Evolutionary conservation across 2,113 vertebrate species (phyloP), one percentile per base, ranked within the genome.

Genomic region (Bolborhynchus lineola): DNA sequence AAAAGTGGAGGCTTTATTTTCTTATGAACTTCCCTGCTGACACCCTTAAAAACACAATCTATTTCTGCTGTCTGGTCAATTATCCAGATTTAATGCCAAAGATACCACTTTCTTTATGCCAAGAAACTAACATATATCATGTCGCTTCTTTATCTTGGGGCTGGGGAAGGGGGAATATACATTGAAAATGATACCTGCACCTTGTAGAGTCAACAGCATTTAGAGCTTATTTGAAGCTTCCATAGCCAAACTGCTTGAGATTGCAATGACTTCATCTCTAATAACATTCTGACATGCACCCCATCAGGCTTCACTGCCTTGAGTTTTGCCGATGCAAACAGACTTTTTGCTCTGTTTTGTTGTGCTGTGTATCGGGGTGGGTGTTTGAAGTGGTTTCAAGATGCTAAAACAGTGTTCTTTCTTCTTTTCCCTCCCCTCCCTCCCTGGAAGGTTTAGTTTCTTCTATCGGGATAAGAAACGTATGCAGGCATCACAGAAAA

Each of bases 391-490:
- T 29, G 49, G 41, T 93, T 82, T 72, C 49, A 75, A 46, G 78
- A 53, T 35, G 11, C 31, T 95, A 68, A 96, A 96, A 50, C 19
- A 18, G 17, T 86, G 1, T 76, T 79, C 44, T 86, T 44, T 92
- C 69, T 89, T 79, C 69, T 89, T 79, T 46, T 91, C 85, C 60
- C 21, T 87, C 57, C 33, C 33, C 62, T 88, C 50, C n/a, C 80
- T 26, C 77, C 86, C 69, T 1, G 60, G 64, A 97, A 99, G 99
- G 98, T 99, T 99, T 99, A 99, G 98, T 93, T 99, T 99, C 98
- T 99, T 99, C 98, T 99, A 99, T 7, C 98, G 99, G 3, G 99
- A 99, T 83, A 99, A 99, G 96, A 98, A 97, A 95, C 98, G 98
- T 23, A 95, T 97, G 96, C 97, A 97, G 68, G 95, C 94, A 10